A percentile compares a stretch with the other conserved stretches of the same genome.
These are phyloP conservation scores for Adelges cooleyi DNA, from an alignment of 1,140 invertebrate genomes.

Conservation along the genomic window DNA sequence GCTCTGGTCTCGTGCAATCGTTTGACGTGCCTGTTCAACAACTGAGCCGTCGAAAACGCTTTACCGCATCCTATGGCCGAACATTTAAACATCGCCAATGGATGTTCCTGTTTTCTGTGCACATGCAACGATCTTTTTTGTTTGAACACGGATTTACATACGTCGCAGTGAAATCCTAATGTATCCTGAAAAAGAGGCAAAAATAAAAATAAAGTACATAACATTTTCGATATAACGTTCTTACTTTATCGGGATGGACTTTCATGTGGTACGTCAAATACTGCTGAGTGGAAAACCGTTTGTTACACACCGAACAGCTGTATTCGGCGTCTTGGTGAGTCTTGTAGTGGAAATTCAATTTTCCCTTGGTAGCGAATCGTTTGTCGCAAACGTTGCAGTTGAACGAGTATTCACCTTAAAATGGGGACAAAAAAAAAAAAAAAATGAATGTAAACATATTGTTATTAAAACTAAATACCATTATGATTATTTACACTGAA, in stretches of 20 bases:
- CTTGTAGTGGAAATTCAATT: slow-evolving; percentile 27
- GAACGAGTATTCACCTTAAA: background rate
- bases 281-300: slow-evolving; percentile 12
- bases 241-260: slow-evolving; percentile 4
- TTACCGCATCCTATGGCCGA: slow-evolving; percentile 1
- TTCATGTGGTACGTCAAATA: slow-evolving; percentile 19
- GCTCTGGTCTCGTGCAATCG: background rate
- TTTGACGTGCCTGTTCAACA: slow-evolving; percentile 16
- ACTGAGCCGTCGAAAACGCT: background rate
- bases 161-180: slow-evolving; percentile 3
- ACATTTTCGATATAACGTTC: background rate
- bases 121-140: background rate
- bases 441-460: background rate
- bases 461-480: no score
- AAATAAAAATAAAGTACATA: background rate
- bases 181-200: slow-evolving; percentile 10
- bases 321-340: slow-evolving; percentile 21
- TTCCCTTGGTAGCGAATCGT: slow-evolving; percentile 22
- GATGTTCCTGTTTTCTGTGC: slow-evolving; percentile 22
- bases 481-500: no score
- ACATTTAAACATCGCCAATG: slow-evolving; percentile 19
- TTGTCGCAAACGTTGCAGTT: slow-evolving; percentile 19
- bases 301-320: background rate
- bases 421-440: background rate
- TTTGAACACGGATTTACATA: slow-evolving; percentile 8